Conservation (phyloP, 2,888 invertebrate species). For the Congeria kusceri region DNA sequence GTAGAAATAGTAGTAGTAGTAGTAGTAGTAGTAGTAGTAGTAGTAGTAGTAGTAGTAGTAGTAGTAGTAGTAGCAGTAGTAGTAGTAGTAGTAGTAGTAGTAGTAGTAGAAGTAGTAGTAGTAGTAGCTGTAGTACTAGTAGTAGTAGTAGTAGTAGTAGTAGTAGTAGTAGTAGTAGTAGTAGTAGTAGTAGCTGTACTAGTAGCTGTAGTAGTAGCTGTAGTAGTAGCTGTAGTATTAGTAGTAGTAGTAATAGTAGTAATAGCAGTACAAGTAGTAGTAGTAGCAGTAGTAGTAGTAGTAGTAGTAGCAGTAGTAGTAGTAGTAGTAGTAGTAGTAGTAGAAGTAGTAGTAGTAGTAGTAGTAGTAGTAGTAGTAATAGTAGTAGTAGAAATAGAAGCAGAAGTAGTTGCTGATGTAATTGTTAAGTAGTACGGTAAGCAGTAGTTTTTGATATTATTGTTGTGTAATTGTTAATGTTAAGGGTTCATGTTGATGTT, state of each 20-base stretch:
- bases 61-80: conserved; percentile 16
- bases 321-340: conserved; percentile 45
- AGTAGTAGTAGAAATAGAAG: conserved; percentile 2
- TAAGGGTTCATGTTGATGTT: too few relatives aligned
- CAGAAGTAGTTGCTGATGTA: neutral
- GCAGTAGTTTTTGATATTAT: too few relatives aligned
- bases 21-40: conserved; percentile 20
- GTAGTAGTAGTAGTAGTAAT: conserved; percentile 42
- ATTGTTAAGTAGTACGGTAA: too few relatives aligned
- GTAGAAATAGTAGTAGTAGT: conserved; percentile 1
- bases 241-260: conserved; percentile 14
- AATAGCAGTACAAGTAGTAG: conserved; percentile 16
- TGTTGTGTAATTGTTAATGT: too few relatives aligned
- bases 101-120: conserved; percentile 30
- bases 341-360: conserved; percentile 43
- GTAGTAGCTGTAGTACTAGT: conserved; percentile 5
- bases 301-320: conserved; percentile 43
- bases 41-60: conserved; percentile 25
- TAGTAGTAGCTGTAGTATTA: too few relatives aligned
- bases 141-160: too few relatives aligned
- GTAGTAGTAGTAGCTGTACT: too few relatives aligned
- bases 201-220: too few relatives aligned
- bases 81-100: conserved; percentile 12
- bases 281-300: conserved; percentile 39
- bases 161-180: too few relatives aligned